phyloP scores from a whole-genome alignment of 2,113 vertebrate species.

The Amphiprion ocellaris region DNA sequence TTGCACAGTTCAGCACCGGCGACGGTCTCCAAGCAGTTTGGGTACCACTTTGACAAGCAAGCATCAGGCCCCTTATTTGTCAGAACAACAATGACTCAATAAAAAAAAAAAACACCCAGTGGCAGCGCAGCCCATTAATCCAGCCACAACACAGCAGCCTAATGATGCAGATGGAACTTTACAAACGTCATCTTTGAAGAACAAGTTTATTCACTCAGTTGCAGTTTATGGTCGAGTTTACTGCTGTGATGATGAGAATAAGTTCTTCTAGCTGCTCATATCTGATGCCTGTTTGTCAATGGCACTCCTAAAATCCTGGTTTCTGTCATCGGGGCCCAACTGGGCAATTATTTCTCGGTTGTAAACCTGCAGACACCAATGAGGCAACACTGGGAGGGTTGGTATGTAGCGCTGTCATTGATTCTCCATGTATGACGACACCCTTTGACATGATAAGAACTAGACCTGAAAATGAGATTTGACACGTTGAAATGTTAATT shows the following conservation, averaged over 20 bases:
- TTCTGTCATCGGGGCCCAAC: not conserved
- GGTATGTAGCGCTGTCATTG: not conserved
- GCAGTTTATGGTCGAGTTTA: too few relatives aligned
- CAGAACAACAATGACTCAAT: too few relatives aligned
- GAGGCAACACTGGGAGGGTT: not conserved
- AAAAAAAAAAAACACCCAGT: not conserved
- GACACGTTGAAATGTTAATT: too few relatives aligned
- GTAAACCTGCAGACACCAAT: constrained; percentile 14
- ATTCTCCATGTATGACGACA: too few relatives aligned
- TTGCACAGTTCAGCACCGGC: not conserved
- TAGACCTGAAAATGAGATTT: too few relatives aligned
- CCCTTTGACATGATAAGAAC: too few relatives aligned
- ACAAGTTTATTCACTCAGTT: too few relatives aligned
- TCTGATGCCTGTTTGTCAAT: constrained; percentile 10
- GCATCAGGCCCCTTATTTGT: not conserved
- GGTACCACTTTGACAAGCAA: not conserved
- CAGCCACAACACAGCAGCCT: too few relatives aligned
- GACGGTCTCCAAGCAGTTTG: not conserved
- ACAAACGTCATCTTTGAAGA: too few relatives aligned
- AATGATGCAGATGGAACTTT: too few relatives aligned
- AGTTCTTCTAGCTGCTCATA: not conserved
- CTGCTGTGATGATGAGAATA: too few relatives aligned
- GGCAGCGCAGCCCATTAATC: not conserved
- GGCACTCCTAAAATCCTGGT: not conserved
- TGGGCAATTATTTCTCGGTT: constrained; percentile 25